Conservation (phyloP, 2,113 vertebrate genomes). For the Mormyrus lacerda region DNA sequence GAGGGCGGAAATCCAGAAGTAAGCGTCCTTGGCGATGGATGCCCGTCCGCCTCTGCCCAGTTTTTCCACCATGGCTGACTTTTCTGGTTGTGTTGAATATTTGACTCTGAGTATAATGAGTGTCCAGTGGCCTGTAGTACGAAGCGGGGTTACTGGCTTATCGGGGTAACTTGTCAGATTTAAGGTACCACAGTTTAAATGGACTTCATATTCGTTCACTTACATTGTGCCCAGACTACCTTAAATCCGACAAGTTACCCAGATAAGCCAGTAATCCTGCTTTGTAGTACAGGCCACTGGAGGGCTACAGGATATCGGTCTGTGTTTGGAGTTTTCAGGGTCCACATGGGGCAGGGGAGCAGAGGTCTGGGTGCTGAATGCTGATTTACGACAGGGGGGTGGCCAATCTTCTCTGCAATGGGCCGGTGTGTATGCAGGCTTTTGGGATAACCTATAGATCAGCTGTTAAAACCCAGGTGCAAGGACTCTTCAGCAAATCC, state of each 20-base stretch:
- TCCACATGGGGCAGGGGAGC: not conserved
- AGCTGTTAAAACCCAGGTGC: no score
- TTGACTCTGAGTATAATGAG: not conserved
- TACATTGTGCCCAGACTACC: no score
- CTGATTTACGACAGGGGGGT: not conserved
- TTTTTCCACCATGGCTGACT: not conserved
- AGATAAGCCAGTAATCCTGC: no score
- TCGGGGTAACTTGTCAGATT: no score
- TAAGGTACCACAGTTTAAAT: no score
- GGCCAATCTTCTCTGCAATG: not conserved
- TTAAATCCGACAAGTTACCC: no score
- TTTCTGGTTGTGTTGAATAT: not conserved
- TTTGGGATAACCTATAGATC: not conserved
- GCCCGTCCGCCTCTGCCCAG: not conserved
- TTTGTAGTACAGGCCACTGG: not conserved
- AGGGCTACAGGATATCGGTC: not conserved
- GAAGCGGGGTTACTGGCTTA: no score
- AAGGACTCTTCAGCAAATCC: no score
- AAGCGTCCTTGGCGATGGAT: constrained; percentile 43
- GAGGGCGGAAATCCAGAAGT: constrained; percentile 73
- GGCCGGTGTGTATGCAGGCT: not conserved
- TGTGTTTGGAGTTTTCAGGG: not conserved
- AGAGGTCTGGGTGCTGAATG: not conserved
- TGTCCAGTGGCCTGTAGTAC: not conserved
- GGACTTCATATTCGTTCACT: no score